phyloP scores from a whole-genome alignment of 1,140 invertebrate species.

The Akabosia matsudoensis region DNA sequence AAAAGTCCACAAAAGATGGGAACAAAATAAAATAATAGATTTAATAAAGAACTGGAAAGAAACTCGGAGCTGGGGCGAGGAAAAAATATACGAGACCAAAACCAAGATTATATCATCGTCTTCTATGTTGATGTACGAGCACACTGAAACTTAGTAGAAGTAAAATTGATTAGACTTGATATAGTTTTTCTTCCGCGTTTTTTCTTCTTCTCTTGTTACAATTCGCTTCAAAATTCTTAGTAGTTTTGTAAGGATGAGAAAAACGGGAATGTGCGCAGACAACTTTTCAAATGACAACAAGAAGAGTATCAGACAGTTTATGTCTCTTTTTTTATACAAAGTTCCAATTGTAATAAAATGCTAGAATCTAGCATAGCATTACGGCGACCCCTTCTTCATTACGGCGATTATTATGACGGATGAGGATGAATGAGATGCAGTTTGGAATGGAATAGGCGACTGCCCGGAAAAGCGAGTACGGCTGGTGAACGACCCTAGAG shows the following conservation, averaged over 20 bases:
- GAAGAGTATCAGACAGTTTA: neutral
- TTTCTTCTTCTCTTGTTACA: neutral
- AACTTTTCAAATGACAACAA: neutral
- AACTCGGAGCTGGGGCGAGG: no score
- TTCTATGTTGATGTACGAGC: neutral
- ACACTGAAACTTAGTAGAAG: neutral
- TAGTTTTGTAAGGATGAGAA: no score
- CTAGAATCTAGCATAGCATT: neutral
- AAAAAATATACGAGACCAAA: no score
- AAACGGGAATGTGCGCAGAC: neutral
- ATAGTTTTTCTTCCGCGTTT: neutral
- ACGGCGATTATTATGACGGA: slow-evolving; percentile 20
- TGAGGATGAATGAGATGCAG: slow-evolving; percentile 15
- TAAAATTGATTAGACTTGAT: neutral
- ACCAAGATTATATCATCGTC: neutral
- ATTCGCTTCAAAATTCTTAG: neutral
- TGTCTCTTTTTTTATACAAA: slow-evolving; percentile 10
- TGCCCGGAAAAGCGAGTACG: neutral
- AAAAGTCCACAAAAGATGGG: neutral
- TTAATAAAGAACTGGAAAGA: neutral
- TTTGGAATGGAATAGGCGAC: neutral
- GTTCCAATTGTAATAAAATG: no score
- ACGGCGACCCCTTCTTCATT: slow-evolving; percentile 11
- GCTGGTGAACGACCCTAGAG: no score
- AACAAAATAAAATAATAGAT: neutral